phyloP scores from a whole-genome alignment of 2,888 invertebrate species.

The Luperina testacea region DNA sequence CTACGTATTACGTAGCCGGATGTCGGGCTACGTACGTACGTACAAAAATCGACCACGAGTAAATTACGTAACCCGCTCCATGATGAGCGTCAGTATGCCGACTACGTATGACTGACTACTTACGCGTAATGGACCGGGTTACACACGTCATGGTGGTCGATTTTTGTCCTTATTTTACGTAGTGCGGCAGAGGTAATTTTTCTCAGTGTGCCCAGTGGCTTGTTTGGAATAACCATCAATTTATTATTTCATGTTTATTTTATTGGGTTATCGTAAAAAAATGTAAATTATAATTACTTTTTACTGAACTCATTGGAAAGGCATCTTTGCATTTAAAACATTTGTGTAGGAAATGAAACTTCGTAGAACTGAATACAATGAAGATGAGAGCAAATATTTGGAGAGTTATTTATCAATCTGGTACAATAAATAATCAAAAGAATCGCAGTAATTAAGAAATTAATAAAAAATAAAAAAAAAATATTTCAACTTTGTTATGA shows the following conservation, averaged over 20 bases:
- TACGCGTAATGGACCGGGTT: too few relatives aligned
- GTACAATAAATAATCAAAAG: conserved; percentile 8
- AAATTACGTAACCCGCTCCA: too few relatives aligned
- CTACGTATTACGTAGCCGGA: too few relatives aligned
- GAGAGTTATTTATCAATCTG: conserved; percentile 8
- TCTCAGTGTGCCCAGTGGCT: conserved; percentile 67
- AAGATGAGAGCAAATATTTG: conserved; percentile 11
- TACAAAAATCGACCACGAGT: too few relatives aligned
- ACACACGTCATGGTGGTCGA: too few relatives aligned
- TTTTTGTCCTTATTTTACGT: too few relatives aligned
- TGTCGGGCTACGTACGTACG: too few relatives aligned
- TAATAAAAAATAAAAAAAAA: not conserved
- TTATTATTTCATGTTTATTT: conserved; percentile 60
- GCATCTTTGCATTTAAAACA: conserved; percentile 8
- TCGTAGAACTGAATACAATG: conserved; percentile 3
- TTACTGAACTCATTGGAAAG: conserved; percentile 18
- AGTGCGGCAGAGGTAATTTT: too few relatives aligned
- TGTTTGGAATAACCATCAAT: conserved; percentile 67
- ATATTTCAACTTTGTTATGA: conserved; percentile 30
- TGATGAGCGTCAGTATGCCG: too few relatives aligned
- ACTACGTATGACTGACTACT: too few relatives aligned
- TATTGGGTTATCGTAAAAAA: conserved; percentile 32
- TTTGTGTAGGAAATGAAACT: conserved; percentile 9
- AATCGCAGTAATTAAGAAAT: conserved; percentile 16
- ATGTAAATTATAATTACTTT: conserved; percentile 30